These are phyloP conservation scores for Rhodinocichla rosea DNA, from an alignment of 2,113 vertebrate genomes.

Conservation along the genomic window DNA sequence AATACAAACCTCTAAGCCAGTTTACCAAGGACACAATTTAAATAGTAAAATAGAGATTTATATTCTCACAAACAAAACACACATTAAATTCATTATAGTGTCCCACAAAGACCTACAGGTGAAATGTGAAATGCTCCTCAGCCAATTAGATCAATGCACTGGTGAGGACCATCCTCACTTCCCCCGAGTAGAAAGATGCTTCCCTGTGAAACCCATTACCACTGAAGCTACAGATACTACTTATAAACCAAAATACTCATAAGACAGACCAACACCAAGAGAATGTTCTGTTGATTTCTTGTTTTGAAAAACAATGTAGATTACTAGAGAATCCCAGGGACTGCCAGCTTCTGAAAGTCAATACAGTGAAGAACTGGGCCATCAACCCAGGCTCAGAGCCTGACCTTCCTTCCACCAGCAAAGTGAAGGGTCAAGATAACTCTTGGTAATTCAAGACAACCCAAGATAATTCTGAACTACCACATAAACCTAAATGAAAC, in stretches of 20 bases:
- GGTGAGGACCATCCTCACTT: accelerated
- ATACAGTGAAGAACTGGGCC: not conserved
- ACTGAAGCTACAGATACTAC: not conserved
- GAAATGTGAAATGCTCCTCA: accelerated
- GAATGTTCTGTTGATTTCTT: not conserved
- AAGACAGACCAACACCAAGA: not conserved
- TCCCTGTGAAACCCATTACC: not conserved
- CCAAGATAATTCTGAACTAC: not conserved
- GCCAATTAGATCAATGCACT: not conserved
- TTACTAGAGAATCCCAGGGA: not conserved
- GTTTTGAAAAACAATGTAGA: not conserved
- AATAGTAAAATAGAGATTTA: not conserved
- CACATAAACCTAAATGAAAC: not conserved
- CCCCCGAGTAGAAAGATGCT: accelerated
- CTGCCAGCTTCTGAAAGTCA: not conserved
- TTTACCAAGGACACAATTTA: not conserved
- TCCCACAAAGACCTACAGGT: not conserved
- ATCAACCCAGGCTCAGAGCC: not conserved
- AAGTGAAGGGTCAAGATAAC: not conserved
- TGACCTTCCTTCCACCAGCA: not conserved
- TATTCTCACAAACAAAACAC: not conserved
- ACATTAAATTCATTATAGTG: not conserved
- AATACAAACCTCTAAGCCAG: not conserved
- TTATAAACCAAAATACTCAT: not conserved
- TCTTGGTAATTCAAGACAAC: too few species aligned